Evolutionary conservation across 1,140 invertebrate genomes (phyloP).

Genomic region (Drosophila ohnishii): DNA sequence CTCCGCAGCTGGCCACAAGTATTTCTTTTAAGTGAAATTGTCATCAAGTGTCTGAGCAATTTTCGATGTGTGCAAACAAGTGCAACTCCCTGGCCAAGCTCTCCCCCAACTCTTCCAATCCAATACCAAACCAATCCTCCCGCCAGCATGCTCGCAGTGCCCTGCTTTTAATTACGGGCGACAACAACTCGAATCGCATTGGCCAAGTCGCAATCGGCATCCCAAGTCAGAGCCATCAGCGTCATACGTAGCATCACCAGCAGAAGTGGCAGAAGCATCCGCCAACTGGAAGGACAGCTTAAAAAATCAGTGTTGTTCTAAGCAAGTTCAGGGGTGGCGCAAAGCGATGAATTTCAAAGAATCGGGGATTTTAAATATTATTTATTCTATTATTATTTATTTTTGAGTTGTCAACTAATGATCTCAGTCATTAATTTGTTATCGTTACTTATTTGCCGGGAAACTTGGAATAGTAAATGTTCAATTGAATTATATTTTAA

Average conservation of each 20-base stretch:
- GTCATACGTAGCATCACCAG: slow-evolving; percentile 73
- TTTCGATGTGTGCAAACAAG: slow-evolving; percentile 80
- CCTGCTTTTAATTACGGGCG: slow-evolving; percentile 76
- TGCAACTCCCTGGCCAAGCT: slow-evolving; percentile 21
- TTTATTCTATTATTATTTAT: too few species aligned
- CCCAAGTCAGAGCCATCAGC: slow-evolving; percentile 56
- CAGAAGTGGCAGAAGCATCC: slow-evolving; percentile 38
- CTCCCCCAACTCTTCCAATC: neutral
- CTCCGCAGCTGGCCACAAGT: slow-evolving; percentile 40
- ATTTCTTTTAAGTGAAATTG: slow-evolving; percentile 79
- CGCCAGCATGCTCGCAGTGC: slow-evolving; percentile 47
- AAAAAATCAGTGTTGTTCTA: slow-evolving; percentile 29
- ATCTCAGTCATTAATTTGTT: too few species aligned
- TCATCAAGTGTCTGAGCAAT: slow-evolving; percentile 78
- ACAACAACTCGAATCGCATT: slow-evolving; percentile 65
- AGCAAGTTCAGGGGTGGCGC: slow-evolving; percentile 4
- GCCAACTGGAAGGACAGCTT: slow-evolving; percentile 15
- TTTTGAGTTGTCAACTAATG: too few species aligned
- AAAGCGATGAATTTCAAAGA: neutral
- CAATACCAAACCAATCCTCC: neutral
- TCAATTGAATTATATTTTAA: too few species aligned
- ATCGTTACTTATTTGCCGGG: too few species aligned
- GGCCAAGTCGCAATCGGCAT: slow-evolving; percentile 23
- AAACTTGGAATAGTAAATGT: too few species aligned
- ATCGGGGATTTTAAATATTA: too few species aligned